phyloP scores from a whole-genome alignment of 2,888 invertebrate species.

The Entomobrya multifasciata region DNA sequence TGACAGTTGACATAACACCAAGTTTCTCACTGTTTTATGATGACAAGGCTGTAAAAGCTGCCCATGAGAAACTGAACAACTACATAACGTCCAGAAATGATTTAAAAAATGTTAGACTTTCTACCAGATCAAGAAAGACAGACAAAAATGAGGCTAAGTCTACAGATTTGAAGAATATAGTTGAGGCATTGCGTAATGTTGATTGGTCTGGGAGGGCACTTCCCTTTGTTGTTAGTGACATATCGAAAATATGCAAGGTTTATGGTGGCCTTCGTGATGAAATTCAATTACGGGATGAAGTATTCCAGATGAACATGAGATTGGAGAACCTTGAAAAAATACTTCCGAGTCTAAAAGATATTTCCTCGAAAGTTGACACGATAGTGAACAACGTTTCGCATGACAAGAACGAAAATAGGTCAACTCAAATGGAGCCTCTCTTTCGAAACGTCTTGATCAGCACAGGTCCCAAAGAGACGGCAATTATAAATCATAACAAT shows the following conservation, averaged over 20 bases:
- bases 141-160: background rate
- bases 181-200: background rate
- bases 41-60: background rate
- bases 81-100: background rate
- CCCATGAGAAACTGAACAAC: background rate
- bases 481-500: no score
- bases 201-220: slow-evolving; percentile 3
- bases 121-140: background rate
- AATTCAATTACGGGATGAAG: slow-evolving; percentile 13
- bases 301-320: background rate
- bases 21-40: background rate
- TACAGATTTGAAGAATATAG: background rate
- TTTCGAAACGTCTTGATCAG: no score
- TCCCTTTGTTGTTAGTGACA: background rate
- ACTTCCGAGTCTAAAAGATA: background rate
- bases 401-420: no score
- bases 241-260: background rate
- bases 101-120: background rate
- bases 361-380: background rate
- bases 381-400: no score
- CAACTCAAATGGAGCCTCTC: no score
- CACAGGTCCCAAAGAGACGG: no score
- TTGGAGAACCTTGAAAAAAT: background rate
- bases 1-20: background rate
- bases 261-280: slow-evolving; percentile 14